Evolutionary conservation across 2,113 vertebrate genomes (phyloP), one percentile per base, ranked within the genome.

Genomic region (Pollimyrus isidori): DNA sequence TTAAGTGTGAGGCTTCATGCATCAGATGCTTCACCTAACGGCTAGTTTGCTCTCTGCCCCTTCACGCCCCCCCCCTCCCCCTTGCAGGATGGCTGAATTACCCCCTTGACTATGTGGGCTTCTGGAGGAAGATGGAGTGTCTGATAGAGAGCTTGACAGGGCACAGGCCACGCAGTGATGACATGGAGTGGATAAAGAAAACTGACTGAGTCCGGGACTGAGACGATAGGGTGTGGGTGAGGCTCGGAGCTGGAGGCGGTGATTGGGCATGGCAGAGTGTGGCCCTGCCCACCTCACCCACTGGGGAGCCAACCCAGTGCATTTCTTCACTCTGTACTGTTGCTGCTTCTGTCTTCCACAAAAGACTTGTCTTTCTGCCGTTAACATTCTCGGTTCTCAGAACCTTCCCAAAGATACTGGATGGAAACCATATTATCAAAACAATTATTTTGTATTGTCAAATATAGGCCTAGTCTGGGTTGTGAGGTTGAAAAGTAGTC

Each of bases 111-210:
- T 93, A 90, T 88, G 89, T 96, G 88, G 94, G 95, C 7, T 96
- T 96, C 58, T 96, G 95, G 95, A 92, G 94, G 56, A 89, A 91
- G 89, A 92, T 94, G 93, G 95, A 96, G 92, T 88, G 73, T n/a
- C 23, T 95, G 91, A 94, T 96, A 11, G 91, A 95, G 87, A 89
- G 26, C 4, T 3, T 95, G 48, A 96, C 94, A 0, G 95, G 95
- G n/a, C 92, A 93, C 83, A 95, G 90, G 58, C 95, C 95, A 0
- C 94, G 95, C 86, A 94, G 94, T 7, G 95, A 96, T 21, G 95
- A 96, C 92, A 86, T 96, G 93, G 93, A 92, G 0, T 95, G 95
- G 95, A 93, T 95, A 42, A 95, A 96, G 93, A 96, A 93, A 91
- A 96, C 93, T 0, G 92, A 95, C 90, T 95, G 90, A 94, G 49